Evolutionary conservation across 2,888 invertebrate genomes (phyloP).

Genomic region (Argynnis bischoffii): DNA sequence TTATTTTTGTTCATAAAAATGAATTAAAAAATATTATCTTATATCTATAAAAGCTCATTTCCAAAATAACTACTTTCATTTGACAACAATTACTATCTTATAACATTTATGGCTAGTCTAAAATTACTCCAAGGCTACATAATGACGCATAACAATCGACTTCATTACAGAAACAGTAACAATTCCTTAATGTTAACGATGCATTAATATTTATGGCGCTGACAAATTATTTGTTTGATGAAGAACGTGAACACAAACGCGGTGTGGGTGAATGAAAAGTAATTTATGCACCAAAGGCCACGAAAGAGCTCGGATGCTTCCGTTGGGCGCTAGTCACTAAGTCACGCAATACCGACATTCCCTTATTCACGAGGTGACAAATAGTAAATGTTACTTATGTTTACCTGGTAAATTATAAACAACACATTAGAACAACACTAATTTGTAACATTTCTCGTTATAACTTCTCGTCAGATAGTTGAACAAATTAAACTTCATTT

Average conservation of each 20-base stretch:
- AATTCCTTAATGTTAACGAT: conserved; percentile 39
- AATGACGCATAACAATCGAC: conserved; percentile 31
- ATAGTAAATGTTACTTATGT: conserved; percentile 77
- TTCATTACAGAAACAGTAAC: conserved; percentile 36
- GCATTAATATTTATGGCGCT: conserved; percentile 42
- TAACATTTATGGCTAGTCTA: conserved; percentile 8
- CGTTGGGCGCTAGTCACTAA: conserved; percentile 48
- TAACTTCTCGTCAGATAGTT: conserved; percentile 34
- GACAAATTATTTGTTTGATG: conserved; percentile 66
- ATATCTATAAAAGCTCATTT: background rate
- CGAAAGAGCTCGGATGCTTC: conserved; percentile 62
- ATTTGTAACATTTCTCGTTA: conserved; percentile 38
- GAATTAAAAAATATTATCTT: background rate
- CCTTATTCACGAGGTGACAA: conserved; percentile 72
- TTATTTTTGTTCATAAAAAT: background rate
- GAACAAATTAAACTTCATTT: conserved; percentile 29
- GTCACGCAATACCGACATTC: conserved; percentile 77
- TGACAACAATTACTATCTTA: background rate
- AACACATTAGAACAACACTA: conserved; percentile 47
- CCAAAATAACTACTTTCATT: conserved; percentile 2
- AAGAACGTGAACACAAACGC: conserved; percentile 55
- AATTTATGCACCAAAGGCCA: conserved; percentile 74
- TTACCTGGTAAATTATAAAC: conserved; percentile 63
- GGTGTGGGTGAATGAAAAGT: conserved; percentile 59
- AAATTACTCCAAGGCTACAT: conserved; percentile 23